Evolutionary conservation across 2,797 vertebrate species (phyloP).

Genomic region (Myotis planiceps): DNA sequence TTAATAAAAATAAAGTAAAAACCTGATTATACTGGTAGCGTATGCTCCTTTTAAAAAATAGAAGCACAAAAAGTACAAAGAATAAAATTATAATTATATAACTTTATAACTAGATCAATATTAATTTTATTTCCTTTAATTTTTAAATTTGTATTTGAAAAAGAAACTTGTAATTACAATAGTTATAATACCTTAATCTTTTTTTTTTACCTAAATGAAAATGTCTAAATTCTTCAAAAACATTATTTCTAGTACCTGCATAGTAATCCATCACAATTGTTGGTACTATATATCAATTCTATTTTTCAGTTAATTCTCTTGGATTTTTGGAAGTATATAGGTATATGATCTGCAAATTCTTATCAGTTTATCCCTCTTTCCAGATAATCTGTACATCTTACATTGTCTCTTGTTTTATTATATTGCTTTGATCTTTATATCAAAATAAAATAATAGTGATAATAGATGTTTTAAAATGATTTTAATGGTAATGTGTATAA

Average conservation of each 20-base stretch:
- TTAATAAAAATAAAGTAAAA: neutral
- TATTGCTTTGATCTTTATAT: neutral
- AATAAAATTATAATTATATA: neutral
- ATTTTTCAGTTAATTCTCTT: neutral
- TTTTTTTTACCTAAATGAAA: neutral
- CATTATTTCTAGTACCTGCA: neutral
- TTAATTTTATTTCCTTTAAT: neutral
- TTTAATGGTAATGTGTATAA: neutral
- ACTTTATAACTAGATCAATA: neutral
- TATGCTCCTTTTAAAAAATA: neutral
- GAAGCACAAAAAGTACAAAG: neutral
- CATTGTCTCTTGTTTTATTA: neutral
- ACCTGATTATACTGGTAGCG: neutral
- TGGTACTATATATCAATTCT: neutral
- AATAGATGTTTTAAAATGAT: neutral
- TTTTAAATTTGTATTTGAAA: neutral
- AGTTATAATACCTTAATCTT: neutral
- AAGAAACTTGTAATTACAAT: neutral
- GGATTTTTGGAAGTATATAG: neutral
- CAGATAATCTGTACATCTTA: neutral
- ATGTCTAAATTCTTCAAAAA: neutral
- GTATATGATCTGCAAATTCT: neutral
- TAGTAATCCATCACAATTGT: neutral
- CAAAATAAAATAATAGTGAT: neutral
- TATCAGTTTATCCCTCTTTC: neutral